Conservation (phyloP, 1,140 invertebrate genomes). For the Archivesica marissinica region DNA sequence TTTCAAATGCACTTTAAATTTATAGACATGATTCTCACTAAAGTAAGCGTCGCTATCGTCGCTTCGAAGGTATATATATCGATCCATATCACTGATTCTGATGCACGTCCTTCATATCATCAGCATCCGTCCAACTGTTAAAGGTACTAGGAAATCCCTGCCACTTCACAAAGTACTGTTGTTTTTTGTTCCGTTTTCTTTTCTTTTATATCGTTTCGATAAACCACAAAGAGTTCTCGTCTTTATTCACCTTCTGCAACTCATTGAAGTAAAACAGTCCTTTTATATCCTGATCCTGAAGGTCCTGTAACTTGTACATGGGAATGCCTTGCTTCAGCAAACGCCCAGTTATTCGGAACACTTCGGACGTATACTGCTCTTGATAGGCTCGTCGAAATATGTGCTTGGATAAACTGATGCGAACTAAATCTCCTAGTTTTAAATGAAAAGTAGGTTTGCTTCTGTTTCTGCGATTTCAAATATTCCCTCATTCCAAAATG, state of each 20-base stretch:
- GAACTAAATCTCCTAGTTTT: slow-evolving; percentile 54
- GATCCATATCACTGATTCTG: slow-evolving; percentile 8
- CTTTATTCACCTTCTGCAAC: slow-evolving; percentile 42
- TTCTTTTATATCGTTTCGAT: slow-evolving; percentile 34
- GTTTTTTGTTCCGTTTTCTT: neutral
- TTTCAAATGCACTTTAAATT: slow-evolving; percentile 46
- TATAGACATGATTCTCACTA: slow-evolving; percentile 18
- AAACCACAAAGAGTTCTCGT: slow-evolving; percentile 37
- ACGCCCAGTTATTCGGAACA: slow-evolving; percentile 10
- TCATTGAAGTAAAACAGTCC: slow-evolving; percentile 29
- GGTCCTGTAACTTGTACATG: slow-evolving; percentile 21
- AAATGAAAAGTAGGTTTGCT: slow-evolving; percentile 32
- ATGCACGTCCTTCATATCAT: slow-evolving; percentile 6
- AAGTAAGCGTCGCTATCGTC: slow-evolving; percentile 25
- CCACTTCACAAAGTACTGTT: slow-evolving; percentile 9
- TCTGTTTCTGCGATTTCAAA: too few relatives aligned
- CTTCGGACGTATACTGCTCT: slow-evolving; percentile 34
- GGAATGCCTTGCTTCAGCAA: slow-evolving; percentile 32
- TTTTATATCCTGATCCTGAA: slow-evolving; percentile 19
- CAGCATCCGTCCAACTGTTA: slow-evolving; percentile 18
- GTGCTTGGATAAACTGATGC: slow-evolving; percentile 12
- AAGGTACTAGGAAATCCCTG: slow-evolving; percentile 6
- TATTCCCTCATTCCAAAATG: too few relatives aligned
- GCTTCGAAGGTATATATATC: slow-evolving; percentile 49
- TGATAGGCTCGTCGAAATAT: slow-evolving; percentile 22